Evolutionary conservation across 2,797 vertebrate genomes (phyloP), one percentile per base, ranked within the genome.

Genomic region (Lutjanus argentimaculatus): DNA sequence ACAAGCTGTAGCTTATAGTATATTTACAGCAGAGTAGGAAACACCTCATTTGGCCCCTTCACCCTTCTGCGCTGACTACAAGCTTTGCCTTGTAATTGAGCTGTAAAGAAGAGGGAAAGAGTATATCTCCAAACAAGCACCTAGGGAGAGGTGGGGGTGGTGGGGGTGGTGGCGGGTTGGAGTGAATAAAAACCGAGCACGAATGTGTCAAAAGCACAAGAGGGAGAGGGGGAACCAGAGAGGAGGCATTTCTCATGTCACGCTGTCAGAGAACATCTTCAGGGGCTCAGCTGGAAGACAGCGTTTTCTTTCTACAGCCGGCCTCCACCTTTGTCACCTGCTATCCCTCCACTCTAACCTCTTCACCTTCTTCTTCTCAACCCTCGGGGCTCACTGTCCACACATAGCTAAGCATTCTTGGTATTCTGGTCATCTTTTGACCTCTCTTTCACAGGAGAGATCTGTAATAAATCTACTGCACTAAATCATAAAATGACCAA

Each of bases 281-380:
- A n/a, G 77, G 64, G 72, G 79, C 87, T 90, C 80, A 92, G 88
- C 84, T 91, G 85, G 70, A 77, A 49, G 63, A 67, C 43, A 19
- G 25, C 7, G 67, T 58, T 58, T 55, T 69, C 51, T 45, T 46
- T 30, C 62, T 66, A 66, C 21, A 61, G 55, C 53, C 61, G 77
- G 83, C 79, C 8, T 42, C 15, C 56, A 74, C 80, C 70, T 86
- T 78, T 80, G 59, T 85, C 66, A 48, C 22, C 62, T 72, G 43
- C 43, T 25, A 76, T 80, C 67, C 51, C 46, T 78, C 49, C 67
- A 56, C 65, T 66, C 72, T 70, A 66, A 86, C 86, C 75, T 84
- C 65, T 67, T 81, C 82, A 69, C 80, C 82, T 77, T 66, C 67
- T 77, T 66, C 67, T 53, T 81, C 64, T 74, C 52, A 63, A 53